phyloP scores from a whole-genome alignment of 2,888 invertebrate species.

The Hypena proboscidalis region DNA sequence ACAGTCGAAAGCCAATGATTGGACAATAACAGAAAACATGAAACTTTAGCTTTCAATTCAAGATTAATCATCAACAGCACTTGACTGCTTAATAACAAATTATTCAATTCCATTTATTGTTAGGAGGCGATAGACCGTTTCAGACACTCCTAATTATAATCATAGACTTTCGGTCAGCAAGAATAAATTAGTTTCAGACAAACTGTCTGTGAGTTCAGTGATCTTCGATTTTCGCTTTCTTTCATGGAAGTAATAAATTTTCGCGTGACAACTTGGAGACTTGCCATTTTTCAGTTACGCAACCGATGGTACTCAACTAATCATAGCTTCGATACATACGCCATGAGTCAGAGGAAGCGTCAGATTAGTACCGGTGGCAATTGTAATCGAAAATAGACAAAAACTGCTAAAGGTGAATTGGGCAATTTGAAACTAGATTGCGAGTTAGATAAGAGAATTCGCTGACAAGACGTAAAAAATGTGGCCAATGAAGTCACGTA shows the following conservation, averaged over 20 bases:
- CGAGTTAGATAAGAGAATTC: slow-evolving; percentile 65
- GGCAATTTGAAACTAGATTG: slow-evolving; percentile 69
- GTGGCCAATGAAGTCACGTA: slow-evolving; percentile 73
- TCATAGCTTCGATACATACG: slow-evolving; percentile 41
- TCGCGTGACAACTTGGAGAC: slow-evolving; percentile 59
- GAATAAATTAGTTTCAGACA: slow-evolving; percentile 43
- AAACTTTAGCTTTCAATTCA: slow-evolving; percentile 47
- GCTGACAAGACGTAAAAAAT: slow-evolving; percentile 61
- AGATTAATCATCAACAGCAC: slow-evolving; percentile 47
- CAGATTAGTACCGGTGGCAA: slow-evolving; percentile 47
- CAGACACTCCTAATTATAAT: slow-evolving; percentile 45
- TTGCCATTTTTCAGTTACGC: slow-evolving; percentile 63
- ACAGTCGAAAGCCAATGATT: slow-evolving; percentile 37
- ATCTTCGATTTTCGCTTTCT: slow-evolving; percentile 59
- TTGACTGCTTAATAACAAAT: slow-evolving; percentile 45
- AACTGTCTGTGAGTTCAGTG: slow-evolving; percentile 46
- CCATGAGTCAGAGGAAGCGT: slow-evolving; percentile 60
- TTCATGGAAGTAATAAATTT: slow-evolving; percentile 62
- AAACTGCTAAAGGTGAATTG: slow-evolving; percentile 65
- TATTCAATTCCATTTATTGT: slow-evolving; percentile 60
- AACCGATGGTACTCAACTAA: slow-evolving; percentile 46
- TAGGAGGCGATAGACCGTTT: slow-evolving; percentile 49
- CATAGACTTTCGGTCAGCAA: slow-evolving; percentile 31
- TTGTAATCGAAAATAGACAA: slow-evolving; percentile 53
- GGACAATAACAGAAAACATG: slow-evolving; percentile 52